Evolutionary conservation across 2,888 invertebrate species (phyloP), one percentile per base, ranked within the genome.

Genomic region (Yponomeuta sedellus): DNA sequence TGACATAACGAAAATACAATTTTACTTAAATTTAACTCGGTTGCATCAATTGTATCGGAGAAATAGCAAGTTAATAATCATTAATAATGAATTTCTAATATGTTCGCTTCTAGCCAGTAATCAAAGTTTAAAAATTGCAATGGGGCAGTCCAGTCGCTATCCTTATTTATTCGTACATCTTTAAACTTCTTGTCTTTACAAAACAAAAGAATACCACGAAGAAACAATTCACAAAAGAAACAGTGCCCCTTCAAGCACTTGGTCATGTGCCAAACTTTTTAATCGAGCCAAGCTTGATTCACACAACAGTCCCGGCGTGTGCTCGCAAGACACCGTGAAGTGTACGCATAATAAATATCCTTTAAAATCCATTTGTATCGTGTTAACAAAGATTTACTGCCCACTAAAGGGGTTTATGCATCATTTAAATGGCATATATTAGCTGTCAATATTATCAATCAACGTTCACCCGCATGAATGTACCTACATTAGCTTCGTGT

Each of bases 261-360:
- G 66, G 68, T 65, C 20, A 25, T 28, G 56, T 66, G 68, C 68
- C 68, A 68, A 68, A 57, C 65, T 66, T 68, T 66, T 68, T 66
- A 65, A 65, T 62, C 34, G 40, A 58, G 10, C 34, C 34, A 65
- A 64, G 40, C 66, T 71, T 73, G 72, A 72, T 75, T 75, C 74
- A 74, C 69, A 70, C 69, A 68, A 72, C 73, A 69, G 70, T 74
- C 68, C 66, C 70, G 68, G 70, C 66, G 67, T 67, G 68, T 69
- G 66, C 67, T 68, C 70, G 65, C 68, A 74, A 72, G 71, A 73
- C 72, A 75, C 74, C 82, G 79, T 80, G 79, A 77, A 80, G 72
- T 77, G 81, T 75, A 84, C 80, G 84, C 84, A 71, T 76, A 78
- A 85, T 86, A 86, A 86, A 86, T 83, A 80, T 78, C 70, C 76